Evolutionary conservation across 2,888 invertebrate species (phyloP).

Genomic region (Smittia sp.): DNA sequence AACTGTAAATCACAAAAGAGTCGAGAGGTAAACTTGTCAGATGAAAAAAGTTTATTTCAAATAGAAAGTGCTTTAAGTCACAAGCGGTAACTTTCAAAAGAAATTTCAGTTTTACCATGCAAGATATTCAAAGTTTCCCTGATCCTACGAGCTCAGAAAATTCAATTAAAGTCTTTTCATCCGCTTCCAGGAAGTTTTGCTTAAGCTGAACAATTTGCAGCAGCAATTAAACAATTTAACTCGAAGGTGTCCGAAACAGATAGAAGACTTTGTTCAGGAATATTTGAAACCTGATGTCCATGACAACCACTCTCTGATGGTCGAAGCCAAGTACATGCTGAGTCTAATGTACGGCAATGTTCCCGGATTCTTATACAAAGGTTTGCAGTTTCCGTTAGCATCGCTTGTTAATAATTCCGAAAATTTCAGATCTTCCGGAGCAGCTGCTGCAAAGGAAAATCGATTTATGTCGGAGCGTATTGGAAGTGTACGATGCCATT

Average conservation of each 20-base stretch:
- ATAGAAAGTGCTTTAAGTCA: not conserved
- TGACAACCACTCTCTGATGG: constrained; percentile 27
- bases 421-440: constrained; percentile 26
- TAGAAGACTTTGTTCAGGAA: not conserved
- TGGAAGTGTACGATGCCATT: not conserved
- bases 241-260: not conserved
- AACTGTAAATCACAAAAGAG: constrained; percentile 11
- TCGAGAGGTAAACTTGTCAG: not conserved
- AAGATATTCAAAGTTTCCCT: too few species aligned
- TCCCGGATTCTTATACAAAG: constrained; percentile 28
- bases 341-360: constrained; percentile 39
- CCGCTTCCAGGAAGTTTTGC: constrained; percentile 16
- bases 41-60: not conserved
- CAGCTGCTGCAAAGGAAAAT: constrained; percentile 20
- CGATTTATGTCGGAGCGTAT: constrained; percentile 10
- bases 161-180: not conserved
- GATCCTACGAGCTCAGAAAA: too few species aligned
- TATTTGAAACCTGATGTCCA: not conserved
- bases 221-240: constrained; percentile 29
- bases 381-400: constrained; percentile 7
- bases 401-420: too few species aligned
- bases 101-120: not conserved
- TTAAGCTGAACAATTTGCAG: constrained; percentile 2
- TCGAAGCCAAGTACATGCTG: constrained; percentile 36
- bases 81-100: not conserved